Percentiles rank a stretch among this genome's conserved stretches.
Conservation (phyloP, 2,888 invertebrate genomes). For the Lasioglossum morio region DNA sequence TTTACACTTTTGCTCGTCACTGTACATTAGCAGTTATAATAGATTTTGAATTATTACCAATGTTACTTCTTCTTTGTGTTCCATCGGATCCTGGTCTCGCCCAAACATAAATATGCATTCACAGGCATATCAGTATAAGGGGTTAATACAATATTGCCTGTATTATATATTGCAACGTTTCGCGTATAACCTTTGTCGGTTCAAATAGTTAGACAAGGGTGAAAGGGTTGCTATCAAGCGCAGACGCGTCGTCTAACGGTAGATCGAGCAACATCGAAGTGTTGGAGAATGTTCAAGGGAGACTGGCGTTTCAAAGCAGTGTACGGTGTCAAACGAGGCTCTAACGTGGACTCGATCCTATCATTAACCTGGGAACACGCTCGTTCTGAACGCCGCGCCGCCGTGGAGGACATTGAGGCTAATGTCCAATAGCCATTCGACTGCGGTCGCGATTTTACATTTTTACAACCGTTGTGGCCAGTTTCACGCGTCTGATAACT, state of each 20-base stretch:
- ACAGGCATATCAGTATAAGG: background rate
- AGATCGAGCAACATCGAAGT: slow-evolving; percentile 9
- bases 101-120: background rate
- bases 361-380: slow-evolving; percentile 32
- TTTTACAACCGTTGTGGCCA: slow-evolving; percentile 17
- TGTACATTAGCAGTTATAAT: too few species aligned
- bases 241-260: background rate
- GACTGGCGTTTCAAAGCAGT: slow-evolving; percentile 35
- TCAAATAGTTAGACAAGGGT: background rate
- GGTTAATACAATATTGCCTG: background rate
- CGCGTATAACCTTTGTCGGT: too few species aligned
- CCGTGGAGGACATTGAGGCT: slow-evolving; percentile 12
- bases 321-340: slow-evolving; percentile 40
- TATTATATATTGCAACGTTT: background rate
- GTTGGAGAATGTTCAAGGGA: background rate
- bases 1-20: too few species aligned
- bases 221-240: background rate
- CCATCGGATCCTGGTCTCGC: too few species aligned
- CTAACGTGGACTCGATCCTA: slow-evolving; percentile 14
- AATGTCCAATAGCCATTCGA: slow-evolving; percentile 35
- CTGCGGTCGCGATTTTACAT: background rate
- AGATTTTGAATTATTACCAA: too few species aligned
- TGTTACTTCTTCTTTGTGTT: too few species aligned
- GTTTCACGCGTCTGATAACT: slow-evolving; percentile 32
- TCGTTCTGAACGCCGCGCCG: slow-evolving; percentile 33